Percentiles rank a stretch among this genome's conserved stretches.
These are phyloP conservation scores for Desmophyllum pertusum DNA, from an alignment of 92 coral and sea anemone species.

Conservation along the genomic window DNA sequence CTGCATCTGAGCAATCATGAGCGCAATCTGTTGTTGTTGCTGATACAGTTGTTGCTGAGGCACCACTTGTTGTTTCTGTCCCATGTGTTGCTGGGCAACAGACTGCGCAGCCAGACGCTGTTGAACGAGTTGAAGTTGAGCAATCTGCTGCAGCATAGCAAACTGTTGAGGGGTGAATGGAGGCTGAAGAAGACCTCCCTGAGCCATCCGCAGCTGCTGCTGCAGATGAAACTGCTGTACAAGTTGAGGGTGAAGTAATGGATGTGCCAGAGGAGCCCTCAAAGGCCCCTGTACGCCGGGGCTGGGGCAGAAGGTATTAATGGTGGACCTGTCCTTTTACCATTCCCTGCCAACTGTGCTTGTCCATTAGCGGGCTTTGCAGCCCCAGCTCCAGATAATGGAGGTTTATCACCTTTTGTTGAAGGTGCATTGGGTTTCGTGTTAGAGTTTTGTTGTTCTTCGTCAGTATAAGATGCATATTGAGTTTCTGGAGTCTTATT, in stretches of 20 bases:
- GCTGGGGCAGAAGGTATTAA: conserved; percentile 56
- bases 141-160: conserved; percentile 85
- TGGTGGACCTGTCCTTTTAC: conserved; percentile 39
- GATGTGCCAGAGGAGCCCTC: conserved; percentile 76
- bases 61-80: conserved; percentile 69
- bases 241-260: conserved; percentile 80
- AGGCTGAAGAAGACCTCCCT: conserved; percentile 88
- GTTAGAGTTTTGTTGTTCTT: conserved; percentile 21
- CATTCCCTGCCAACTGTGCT: conserved; percentile 40
- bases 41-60: conserved; percentile 88
- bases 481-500: conserved; percentile 14
- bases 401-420: conserved; percentile 35
- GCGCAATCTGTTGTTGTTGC: conserved; percentile 94
- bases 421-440: conserved; percentile 16
- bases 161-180: conserved; percentile 89
- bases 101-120: conserved; percentile 92
- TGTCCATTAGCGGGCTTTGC: conserved; percentile 45
- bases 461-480: conserved; percentile 35
- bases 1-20: conserved; percentile 94
- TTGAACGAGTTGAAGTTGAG: conserved; percentile 90
- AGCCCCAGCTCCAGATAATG: conserved; percentile 23
- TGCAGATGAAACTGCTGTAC: conserved; percentile 89
- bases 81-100: conserved; percentile 81
- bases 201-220: conserved; percentile 96
- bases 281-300: conserved; percentile 76